These are phyloP conservation scores for Lithobius niger DNA, from an alignment of 1,140 invertebrate genomes.

Conservation along the genomic window DNA sequence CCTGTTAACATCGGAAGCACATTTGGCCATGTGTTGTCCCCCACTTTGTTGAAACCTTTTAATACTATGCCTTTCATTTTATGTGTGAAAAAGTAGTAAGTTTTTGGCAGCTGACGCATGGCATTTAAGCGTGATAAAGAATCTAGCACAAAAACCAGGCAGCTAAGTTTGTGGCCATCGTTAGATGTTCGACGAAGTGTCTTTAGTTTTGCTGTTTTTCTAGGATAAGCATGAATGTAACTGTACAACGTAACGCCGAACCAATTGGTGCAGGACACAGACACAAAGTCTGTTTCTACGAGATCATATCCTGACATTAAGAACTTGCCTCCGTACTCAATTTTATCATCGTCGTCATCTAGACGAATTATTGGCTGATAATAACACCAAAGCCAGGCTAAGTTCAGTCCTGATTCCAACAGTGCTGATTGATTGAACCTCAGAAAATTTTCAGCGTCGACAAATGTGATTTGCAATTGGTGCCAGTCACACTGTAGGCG, in stretches of 20 bases:
- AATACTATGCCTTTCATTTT: constrained; percentile 17
- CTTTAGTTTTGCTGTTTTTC: constrained; percentile 34
- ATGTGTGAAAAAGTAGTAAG: constrained; percentile 23
- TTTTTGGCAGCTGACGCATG: constrained; percentile 32
- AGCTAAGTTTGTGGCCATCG: constrained; percentile 20
- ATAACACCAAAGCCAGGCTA: neutral
- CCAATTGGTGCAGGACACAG: constrained; percentile 1
- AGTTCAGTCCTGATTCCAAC: neutral
- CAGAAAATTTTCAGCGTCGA: neutral
- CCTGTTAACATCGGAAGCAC: constrained; percentile 56
- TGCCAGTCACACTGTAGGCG: neutral
- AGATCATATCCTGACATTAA: neutral
- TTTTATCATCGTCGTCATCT: neutral
- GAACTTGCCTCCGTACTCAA: neutral
- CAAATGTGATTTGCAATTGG: neutral
- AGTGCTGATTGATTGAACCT: neutral
- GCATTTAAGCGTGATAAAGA: constrained; percentile 35
- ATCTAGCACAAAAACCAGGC: constrained; percentile 34
- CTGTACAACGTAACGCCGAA: neutral
- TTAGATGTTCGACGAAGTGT: constrained; percentile 34
- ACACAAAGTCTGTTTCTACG: neutral
- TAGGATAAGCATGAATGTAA: neutral
- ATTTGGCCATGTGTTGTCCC: constrained; percentile 63
- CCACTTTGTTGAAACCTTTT: constrained; percentile 22
- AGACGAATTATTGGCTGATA: neutral